Conservation (phyloP, 2,888 invertebrate genomes). For the Rhopalosiphum nymphaeae region DNA sequence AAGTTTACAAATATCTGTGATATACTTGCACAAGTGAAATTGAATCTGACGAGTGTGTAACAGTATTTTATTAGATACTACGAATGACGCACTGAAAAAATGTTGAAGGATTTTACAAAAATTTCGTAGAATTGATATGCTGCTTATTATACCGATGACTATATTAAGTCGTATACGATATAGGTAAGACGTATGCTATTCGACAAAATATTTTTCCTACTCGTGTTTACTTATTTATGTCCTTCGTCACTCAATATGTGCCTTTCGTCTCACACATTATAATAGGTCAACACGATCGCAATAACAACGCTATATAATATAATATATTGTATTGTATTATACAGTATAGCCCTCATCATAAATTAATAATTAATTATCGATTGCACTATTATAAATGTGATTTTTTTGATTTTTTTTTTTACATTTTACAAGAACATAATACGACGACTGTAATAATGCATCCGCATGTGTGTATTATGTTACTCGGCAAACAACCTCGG, state of each 20-base stretch:
- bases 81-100: not conserved
- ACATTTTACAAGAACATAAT: not conserved
- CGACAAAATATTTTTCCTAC: not conserved
- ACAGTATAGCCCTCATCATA: not conserved
- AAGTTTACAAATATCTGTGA: not conserved
- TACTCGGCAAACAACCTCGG: not conserved
- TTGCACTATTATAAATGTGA: not conserved
- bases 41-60: not conserved
- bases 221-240: not conserved
- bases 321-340: not conserved
- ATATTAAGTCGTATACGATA: not conserved
- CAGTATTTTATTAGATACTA: not conserved
- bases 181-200: not conserved
- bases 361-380: conserved; percentile 5
- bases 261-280: not conserved
- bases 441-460: not conserved
- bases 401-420: not conserved
- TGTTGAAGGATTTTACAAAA: not conserved
- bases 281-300: not conserved
- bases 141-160: not conserved
- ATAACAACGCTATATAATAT: not conserved
- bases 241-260: not conserved
- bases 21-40: not conserved
- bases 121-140: not conserved
- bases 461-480: not conserved